phyloP scores from a whole-genome alignment of 2,797 vertebrate genomes.

The Gila robusta region DNA sequence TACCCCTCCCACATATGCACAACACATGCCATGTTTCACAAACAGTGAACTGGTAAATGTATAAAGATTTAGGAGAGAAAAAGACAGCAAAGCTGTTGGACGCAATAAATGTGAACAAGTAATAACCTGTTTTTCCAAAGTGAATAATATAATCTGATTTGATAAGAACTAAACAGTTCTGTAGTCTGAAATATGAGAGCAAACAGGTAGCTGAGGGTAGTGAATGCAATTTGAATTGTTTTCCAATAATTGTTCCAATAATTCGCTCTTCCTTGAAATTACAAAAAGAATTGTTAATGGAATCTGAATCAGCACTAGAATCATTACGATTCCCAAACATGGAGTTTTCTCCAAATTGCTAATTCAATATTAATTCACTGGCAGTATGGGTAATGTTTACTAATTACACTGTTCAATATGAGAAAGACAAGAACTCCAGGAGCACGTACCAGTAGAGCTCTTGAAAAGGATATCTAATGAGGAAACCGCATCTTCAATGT shows the following conservation, averaged over 20 bases:
- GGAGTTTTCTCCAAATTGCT: conserved; percentile 68
- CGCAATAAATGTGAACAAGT: not conserved
- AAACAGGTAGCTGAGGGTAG: not conserved
- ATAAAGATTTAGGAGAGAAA: not conserved
- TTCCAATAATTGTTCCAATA: not conserved
- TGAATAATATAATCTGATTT: conserved; percentile 3
- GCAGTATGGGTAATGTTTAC: conserved; percentile 30
- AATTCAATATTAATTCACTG: conserved; percentile 72
- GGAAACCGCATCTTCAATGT: conserved; percentile 21
- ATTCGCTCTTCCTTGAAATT: not conserved
- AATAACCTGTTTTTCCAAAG: not conserved
- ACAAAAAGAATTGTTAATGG: not conserved
- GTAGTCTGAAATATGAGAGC: not conserved
- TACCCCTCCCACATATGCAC: not conserved
- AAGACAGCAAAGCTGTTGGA: not conserved
- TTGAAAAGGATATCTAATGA: conserved; percentile 39
- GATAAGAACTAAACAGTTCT: not conserved
- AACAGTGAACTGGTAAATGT: not conserved
- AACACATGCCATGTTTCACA: not conserved
- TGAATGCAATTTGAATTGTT: not conserved
- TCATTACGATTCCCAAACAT: conserved; percentile 59
- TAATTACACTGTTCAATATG: conserved; percentile 12
- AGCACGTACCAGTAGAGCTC: conserved; percentile 25
- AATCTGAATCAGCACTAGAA: not conserved
- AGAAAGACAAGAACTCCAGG: conserved; percentile 45